Evolutionary conservation across 1,140 invertebrate species (phyloP), one percentile per base, ranked within the genome.

Genomic region (Lepidurus packardi): DNA sequence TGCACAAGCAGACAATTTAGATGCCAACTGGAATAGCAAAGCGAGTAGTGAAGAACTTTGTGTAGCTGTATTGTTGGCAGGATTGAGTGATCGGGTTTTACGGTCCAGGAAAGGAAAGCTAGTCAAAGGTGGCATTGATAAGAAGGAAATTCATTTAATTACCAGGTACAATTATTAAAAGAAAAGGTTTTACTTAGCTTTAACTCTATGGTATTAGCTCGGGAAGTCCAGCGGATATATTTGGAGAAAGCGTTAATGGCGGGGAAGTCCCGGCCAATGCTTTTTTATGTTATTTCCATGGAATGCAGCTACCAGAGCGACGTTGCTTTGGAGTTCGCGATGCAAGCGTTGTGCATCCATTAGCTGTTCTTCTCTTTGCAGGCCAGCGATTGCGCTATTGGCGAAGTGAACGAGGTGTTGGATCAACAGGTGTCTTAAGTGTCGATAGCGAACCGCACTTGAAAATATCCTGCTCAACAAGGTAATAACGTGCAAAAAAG

Each of bases 161-260:
- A 87, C 86, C 10, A 87, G 87, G 88, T 88, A 82, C 83, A 84
- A 81, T 13, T 47, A 65, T 65, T 0, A 21, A 65, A 65, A 65
- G n/a, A 34, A 34, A 34, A 0, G 9, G n/a, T 74, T 11, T 43
- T 74, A 3, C 6, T 25, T 42, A 11, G 42, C 4, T 75, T 1
- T 75, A 41, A 16, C 43, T 24, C 24, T 41, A 7, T 41, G 3
- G 11, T 77, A 47, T 16, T 65, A 90, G 89, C 73, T 82, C 84
- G 80, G 84, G 86, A 7, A 82, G 84, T 5, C 83, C 83, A 41
- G 87, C 85, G 6, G 84, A 86, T 77, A 83, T 90, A 3, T 83
- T 84, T 10, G 81, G 85, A 34, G 88, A 89, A 73, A 88, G 88
- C 82, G 86, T 90, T 1, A 90, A 90, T 83, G 13, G 82, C 86